Base-by-base conservation (phyloP, 2,113 vertebrate species). In the Struthidea cinerea region DNA sequence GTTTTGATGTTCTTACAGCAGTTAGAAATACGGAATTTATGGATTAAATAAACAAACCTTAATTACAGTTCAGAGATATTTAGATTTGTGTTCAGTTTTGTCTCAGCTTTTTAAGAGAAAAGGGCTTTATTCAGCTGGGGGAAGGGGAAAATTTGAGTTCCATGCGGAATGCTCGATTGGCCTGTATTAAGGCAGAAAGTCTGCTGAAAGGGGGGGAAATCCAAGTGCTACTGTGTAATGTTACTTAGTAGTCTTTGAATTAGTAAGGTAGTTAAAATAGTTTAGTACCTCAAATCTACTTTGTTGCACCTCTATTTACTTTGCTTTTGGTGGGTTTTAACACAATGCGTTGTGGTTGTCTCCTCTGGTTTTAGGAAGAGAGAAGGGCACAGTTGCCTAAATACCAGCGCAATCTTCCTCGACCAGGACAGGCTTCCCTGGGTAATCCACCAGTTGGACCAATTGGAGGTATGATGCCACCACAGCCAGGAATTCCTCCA, bases 371-470 rank as follows among this genome's bases (percentile, higher is more conserved):
- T 55, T 89, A 99, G 99, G 99, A 99, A 96, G 99, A 99, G 95
- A 98, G 99, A 98, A 98, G 99, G 97, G 98, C 99, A 27, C 99
- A 99, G 97, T 96, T 99, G 97, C 99, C 99, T 77, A 99, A 99
- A 80, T 99, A 99, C 69, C 99, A 99, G 85, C 99, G 99, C 91
- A 99, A 99, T 92, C 97, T 99, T 92, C 99, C 99, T 94, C 98
- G 99, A 32, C 98, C 98, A 16, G 99, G 99, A 85, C 99, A 99
- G 94, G 98, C 98, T 87, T 97, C 98, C 86, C 98, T 98, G 92
- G 98, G 98, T 95, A 99, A 98, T 97, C 98, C 98, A 89, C 98
- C 98, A 5, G 98, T 98, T 97, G 98, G 98, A 76, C 98, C 99
- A 87, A 99, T 99, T 93, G 99, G 99, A 89, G 97, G 98, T 94